Conservation (phyloP, 1,140 invertebrate species). For the Magallana gigas region DNA sequence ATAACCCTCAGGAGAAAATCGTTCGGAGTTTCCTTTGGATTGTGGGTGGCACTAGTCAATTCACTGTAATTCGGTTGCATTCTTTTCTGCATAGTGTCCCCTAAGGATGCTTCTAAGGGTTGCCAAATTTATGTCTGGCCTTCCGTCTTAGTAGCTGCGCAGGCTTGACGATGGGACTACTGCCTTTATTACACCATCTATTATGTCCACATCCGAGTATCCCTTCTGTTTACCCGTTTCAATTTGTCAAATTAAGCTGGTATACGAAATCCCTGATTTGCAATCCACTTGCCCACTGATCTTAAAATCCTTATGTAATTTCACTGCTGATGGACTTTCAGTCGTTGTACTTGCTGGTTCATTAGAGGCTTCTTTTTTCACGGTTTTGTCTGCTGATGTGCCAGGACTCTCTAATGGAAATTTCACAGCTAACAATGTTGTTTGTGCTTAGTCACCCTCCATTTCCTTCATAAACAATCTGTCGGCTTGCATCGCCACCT, state of each 20-base stretch:
- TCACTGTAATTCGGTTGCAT: conserved; percentile 38
- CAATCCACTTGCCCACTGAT: conserved; percentile 8
- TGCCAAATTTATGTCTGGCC: background rate
- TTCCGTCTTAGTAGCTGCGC: conserved; percentile 15
- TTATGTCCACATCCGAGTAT: too few relatives aligned
- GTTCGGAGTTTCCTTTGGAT: background rate
- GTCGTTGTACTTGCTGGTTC: too few relatives aligned
- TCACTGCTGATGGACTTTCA: background rate
- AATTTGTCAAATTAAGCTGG: too few relatives aligned
- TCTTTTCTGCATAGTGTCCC: conserved; percentile 40
- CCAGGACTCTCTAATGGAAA: too few relatives aligned
- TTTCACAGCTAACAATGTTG: too few relatives aligned
- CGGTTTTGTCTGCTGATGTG: too few relatives aligned
- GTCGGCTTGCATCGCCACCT: too few relatives aligned
- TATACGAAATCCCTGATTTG: background rate
- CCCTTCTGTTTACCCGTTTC: too few relatives aligned
- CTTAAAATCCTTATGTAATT: conserved; percentile 39
- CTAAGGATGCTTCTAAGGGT: conserved; percentile 1
- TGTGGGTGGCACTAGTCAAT: conserved; percentile 3
- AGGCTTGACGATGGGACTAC: background rate
- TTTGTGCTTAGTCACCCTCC: too few relatives aligned
- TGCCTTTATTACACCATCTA: too few relatives aligned
- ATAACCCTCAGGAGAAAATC: conserved; percentile 38
- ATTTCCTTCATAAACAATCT: too few relatives aligned
- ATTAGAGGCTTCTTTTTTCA: too few relatives aligned